Percentiles rank a stretch among this genome's conserved stretches.
These are phyloP conservation scores for Zosterops pallidus DNA, from an alignment of 2,113 vertebrate genomes.

Conservation along the genomic window DNA sequence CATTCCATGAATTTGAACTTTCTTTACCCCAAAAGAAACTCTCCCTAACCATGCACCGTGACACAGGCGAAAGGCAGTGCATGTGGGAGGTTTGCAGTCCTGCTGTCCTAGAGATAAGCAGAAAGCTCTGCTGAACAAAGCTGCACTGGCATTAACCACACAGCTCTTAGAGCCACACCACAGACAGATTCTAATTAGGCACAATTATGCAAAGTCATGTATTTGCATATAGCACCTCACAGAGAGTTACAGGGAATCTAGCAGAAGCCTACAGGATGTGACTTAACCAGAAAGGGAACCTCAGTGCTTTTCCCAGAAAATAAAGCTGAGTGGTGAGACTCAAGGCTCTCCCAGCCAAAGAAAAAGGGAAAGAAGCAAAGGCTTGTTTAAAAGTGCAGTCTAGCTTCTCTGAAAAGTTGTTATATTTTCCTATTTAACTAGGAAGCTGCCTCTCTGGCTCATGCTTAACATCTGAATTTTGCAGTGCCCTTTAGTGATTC, in stretches of 20 bases:
- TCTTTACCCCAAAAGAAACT: background rate
- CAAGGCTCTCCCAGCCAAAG: background rate
- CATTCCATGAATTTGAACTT: background rate
- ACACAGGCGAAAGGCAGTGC: background rate
- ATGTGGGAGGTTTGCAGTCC: background rate
- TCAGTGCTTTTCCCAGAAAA: background rate
- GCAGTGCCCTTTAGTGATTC: background rate
- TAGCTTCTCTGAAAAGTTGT: background rate
- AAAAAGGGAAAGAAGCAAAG: background rate
- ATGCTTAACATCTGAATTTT: background rate
- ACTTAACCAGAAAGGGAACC: background rate
- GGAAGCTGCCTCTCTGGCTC: background rate
- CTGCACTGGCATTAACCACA: background rate
- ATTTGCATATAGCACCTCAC: background rate
- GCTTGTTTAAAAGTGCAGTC: background rate
- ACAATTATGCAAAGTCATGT: background rate
- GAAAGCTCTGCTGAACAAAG: slow-evolving; percentile 4
- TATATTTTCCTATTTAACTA: background rate
- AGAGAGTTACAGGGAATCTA: background rate
- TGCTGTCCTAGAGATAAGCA: slow-evolving; percentile 21
- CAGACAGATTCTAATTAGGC: background rate
- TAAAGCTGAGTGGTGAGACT: background rate
- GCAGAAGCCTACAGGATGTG: background rate
- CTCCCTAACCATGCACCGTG: background rate
- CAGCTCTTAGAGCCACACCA: background rate